Evolutionary conservation across 2,797 vertebrate genomes (phyloP), one percentile per base, ranked within the genome.

Genomic region (Acanthopagrus latus): DNA sequence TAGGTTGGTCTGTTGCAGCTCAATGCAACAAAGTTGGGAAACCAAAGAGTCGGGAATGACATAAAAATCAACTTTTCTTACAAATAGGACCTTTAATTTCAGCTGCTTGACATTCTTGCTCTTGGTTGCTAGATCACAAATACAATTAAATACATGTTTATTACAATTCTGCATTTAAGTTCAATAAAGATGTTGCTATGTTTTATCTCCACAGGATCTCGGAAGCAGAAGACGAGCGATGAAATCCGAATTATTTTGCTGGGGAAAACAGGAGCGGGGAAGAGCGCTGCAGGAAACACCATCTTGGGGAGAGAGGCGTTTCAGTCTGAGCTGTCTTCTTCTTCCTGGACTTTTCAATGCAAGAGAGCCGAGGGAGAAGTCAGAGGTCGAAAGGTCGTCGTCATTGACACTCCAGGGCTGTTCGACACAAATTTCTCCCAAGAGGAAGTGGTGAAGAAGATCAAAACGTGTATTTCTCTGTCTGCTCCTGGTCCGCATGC

Each of bases 221-320:
- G 4, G 58, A 83, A 76, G 63, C 59, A 81, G 59, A 84, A 60
- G 59, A 78, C 17, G 23, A 75, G 33, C 0, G 54, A 85, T 25
- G 81, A 78, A 11, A 72, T 89, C 3, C 68, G 81, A 5, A 78
- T 89, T 1, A 68, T 89, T 43, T 10, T 89, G 67, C 48, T 90
- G 23, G 87, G 90, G 17, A 91, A 90, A 74, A 91, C 84, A 0
- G 90, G 86, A 56, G 86, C 69, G 0, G 90, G 90, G 16, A 89
- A 92, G 54, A 92, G 89, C 0, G 85, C 86, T 0, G 52, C 83
- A 12, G 86, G 88, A 62, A 90, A 90, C 77, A 88, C 79, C 68
- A 82, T 88, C 68, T 3, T 92, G 44, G 82, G 82, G 50, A 60
- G 58, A 18, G 58, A 80, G 20, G 85, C 12, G 0, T 92, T 92